These are phyloP conservation scores for Chaitophorus viminalis DNA, from an alignment of 2,888 invertebrate species.

Conservation along the genomic window DNA sequence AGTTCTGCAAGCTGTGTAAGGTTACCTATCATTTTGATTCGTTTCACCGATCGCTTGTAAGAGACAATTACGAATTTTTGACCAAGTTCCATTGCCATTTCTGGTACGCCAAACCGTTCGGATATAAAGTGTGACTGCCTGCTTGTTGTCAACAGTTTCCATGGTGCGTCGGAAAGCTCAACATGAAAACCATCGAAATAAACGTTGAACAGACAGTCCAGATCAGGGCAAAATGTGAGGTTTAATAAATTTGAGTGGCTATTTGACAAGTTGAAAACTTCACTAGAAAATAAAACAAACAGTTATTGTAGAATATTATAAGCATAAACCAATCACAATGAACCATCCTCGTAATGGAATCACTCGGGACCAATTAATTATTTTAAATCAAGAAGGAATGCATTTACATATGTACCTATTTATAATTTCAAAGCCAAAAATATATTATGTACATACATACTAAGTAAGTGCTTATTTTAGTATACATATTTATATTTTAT, in stretches of 20 bases:
- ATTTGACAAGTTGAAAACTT: constrained; percentile 40
- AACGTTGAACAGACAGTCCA: constrained; percentile 40
- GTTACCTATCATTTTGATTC: constrained; percentile 35
- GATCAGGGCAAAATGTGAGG: constrained; percentile 51
- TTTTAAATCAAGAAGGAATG: too few relatives aligned
- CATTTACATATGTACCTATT: too few relatives aligned
- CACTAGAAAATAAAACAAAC: constrained; percentile 31
- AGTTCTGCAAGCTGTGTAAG: constrained; percentile 33
- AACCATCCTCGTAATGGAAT: too few relatives aligned
- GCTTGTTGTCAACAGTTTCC: constrained; percentile 47
- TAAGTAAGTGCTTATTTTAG: too few relatives aligned
- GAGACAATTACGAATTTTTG: constrained; percentile 48
- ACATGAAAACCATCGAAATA: constrained; percentile 54
- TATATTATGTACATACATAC: too few relatives aligned
- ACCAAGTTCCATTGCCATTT: constrained; percentile 35
- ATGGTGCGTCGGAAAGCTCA: constrained; percentile 39
- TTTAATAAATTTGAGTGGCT: constrained; percentile 25
- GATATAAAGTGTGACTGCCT: constrained; percentile 29
- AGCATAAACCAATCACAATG: too few relatives aligned
- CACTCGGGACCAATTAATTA: too few relatives aligned
- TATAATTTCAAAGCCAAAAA: too few relatives aligned
- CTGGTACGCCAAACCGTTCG: constrained; percentile 54
- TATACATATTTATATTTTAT: too few relatives aligned
- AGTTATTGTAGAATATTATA: too few relatives aligned
- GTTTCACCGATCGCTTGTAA: constrained; percentile 40